Conservation (phyloP, 2,797 vertebrate genomes). For the Hemibagrus guttatus region DNA sequence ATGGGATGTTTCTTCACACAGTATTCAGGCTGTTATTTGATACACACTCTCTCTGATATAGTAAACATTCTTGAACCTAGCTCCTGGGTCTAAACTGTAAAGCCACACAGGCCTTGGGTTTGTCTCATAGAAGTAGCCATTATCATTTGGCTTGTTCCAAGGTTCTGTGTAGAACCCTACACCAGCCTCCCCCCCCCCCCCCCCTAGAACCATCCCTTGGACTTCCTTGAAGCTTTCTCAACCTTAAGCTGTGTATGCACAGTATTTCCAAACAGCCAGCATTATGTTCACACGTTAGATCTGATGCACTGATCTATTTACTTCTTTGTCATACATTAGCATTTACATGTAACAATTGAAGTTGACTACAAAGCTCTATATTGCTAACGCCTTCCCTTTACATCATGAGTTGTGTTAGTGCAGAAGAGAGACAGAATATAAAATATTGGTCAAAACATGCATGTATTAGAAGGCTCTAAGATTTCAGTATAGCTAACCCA, state of each 20-base stretch:
- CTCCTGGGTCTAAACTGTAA: neutral
- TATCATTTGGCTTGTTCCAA: neutral
- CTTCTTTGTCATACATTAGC: neutral
- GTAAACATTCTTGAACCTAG: neutral
- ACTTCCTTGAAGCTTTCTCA: constrained; percentile 14
- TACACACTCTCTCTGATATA: neutral
- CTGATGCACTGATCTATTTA: neutral
- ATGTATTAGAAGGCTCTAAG: constrained; percentile 10
- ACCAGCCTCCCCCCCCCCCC: neutral
- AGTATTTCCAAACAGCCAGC: neutral
- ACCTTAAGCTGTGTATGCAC: neutral
- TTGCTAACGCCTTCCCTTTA: neutral
- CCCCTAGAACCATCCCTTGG: neutral
- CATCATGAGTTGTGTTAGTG: neutral
- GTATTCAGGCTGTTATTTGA: neutral
- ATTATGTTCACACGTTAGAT: neutral
- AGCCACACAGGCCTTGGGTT: neutral
- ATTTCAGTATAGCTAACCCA: constrained; percentile 52
- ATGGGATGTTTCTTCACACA: neutral
- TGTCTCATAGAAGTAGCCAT: neutral
- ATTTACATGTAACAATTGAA: neutral
- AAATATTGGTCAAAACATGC: neutral
- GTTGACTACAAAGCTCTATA: no score
- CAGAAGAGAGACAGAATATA: neutral
- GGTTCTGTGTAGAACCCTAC: neutral